Percentiles rank a stretch among this genome's conserved stretches.
These are phyloP conservation scores for Paratilapia polleni DNA, from an alignment of 2,113 vertebrate genomes.

Conservation along the genomic window DNA sequence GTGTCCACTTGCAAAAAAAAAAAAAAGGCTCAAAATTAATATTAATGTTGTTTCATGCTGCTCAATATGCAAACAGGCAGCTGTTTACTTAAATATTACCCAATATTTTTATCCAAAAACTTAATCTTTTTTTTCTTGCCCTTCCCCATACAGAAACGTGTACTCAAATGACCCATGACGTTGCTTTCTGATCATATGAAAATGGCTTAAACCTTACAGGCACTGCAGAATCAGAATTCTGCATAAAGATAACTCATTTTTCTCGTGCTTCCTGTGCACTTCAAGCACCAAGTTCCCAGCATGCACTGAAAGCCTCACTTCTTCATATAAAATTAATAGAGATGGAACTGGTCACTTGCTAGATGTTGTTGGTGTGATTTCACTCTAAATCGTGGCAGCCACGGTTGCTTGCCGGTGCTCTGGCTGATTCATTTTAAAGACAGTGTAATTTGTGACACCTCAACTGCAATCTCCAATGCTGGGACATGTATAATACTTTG, in stretches of 20 bases:
- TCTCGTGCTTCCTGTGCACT: background rate
- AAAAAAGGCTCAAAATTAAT: background rate
- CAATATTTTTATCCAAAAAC: background rate
- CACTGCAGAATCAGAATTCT: background rate
- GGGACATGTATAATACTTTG: conserved; percentile 40
- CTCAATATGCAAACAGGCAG: background rate
- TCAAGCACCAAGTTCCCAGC: background rate
- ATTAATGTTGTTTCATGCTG: background rate
- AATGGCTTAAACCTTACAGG: background rate
- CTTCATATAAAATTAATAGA: conserved; percentile 38
- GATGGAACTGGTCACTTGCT: conserved; percentile 5
- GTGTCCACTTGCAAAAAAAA: background rate
- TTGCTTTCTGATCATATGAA: background rate
- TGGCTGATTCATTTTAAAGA: conserved; percentile 33
- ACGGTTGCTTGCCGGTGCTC: background rate
- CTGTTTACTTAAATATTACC: background rate
- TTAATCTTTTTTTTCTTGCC: background rate
- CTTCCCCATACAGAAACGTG: background rate
- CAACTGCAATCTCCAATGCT: background rate
- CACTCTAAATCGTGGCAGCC: background rate
- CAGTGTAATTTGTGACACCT: conserved; percentile 20
- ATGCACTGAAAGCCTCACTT: background rate
- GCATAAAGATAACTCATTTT: conserved; percentile 12
- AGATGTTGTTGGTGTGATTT: background rate
- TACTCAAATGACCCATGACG: background rate